phyloP scores from a whole-genome alignment of 2,888 invertebrate species.

The Pimpla rufipes region DNA sequence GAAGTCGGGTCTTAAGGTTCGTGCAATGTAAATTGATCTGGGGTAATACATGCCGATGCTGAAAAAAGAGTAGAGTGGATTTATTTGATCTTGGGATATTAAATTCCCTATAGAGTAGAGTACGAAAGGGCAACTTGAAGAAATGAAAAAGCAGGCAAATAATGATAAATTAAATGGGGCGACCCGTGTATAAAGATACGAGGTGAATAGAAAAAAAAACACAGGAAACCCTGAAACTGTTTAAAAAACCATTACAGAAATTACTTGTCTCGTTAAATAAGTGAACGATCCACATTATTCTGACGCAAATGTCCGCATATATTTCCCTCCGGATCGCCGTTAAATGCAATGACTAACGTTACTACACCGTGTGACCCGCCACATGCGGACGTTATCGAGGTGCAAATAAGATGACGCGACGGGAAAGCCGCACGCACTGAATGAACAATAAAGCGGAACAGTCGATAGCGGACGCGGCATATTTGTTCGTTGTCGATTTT shows the following conservation, averaged over 20 bases:
- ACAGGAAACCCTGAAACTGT: neutral
- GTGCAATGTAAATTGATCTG: neutral
- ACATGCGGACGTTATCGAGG: constrained; percentile 52
- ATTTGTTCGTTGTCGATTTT: constrained; percentile 50
- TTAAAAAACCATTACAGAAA: too few relatives aligned
- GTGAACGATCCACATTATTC: constrained; percentile 27
- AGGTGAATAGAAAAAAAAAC: too few relatives aligned
- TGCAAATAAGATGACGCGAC: constrained; percentile 25
- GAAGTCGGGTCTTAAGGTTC: constrained; percentile 27
- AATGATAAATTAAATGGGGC: too few relatives aligned
- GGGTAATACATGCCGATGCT: constrained; percentile 40
- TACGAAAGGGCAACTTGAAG: too few relatives aligned
- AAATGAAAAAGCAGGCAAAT: too few relatives aligned
- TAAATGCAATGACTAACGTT: constrained; percentile 24
- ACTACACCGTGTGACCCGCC: constrained; percentile 52
- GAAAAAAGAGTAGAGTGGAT: too few relatives aligned
- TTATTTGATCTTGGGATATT: too few relatives aligned
- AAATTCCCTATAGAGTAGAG: too few relatives aligned
- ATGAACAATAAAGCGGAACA: constrained; percentile 35
- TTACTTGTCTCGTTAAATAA: too few relatives aligned
- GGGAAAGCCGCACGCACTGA: neutral
- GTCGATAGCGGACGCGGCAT: constrained; percentile 15
- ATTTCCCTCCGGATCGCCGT: constrained; percentile 5
- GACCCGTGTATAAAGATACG: too few relatives aligned
- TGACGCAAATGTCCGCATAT: neutral